A percentile compares a stretch with the other conserved stretches of the same genome.
Evolutionary conservation across 2,113 vertebrate species (phyloP).

Genomic region (Spilogale gracilis): DNA sequence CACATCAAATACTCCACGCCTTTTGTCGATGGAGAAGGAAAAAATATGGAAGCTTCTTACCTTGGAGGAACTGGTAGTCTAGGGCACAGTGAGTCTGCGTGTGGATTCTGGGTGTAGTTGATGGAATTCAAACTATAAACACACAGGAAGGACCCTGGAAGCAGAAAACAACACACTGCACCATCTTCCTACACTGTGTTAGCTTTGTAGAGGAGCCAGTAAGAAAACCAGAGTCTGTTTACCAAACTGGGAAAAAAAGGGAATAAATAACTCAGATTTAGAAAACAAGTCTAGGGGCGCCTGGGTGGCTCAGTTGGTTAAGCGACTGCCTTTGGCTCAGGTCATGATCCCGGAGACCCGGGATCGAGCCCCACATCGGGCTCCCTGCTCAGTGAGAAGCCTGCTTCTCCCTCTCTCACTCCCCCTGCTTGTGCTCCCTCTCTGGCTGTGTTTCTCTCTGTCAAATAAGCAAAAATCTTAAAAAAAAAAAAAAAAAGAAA

Average conservation of each 20-base stretch:
- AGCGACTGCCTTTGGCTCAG: no score
- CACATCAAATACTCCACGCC: not conserved
- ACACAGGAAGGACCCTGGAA: constrained; percentile 89
- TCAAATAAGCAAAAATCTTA: no score
- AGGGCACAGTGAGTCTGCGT: constrained; percentile 87
- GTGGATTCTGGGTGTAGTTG: constrained; percentile 84
- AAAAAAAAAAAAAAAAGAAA: not conserved
- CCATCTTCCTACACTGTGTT: not conserved
- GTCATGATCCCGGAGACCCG: no score
- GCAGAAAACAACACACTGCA: not conserved
- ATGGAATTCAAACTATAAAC: constrained; percentile 86
- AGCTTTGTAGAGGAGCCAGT: not conserved
- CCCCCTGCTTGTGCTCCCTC: no score
- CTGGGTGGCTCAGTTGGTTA: no score
- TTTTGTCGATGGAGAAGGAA: not conserved
- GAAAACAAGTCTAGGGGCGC: not conserved
- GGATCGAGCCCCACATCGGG: no score
- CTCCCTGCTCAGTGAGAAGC: no score
- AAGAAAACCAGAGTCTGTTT: not conserved
- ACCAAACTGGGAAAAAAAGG: not conserved
- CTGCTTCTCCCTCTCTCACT: no score
- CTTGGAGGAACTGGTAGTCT: constrained; percentile 89
- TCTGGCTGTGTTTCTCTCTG: no score
- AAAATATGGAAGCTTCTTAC: constrained; percentile 74
- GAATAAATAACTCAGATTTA: not conserved